A percentile compares a stretch with the other conserved stretches of the same genome.
These are phyloP conservation scores for Baronia brevicornis DNA, from an alignment of 2,888 invertebrate species.

Conservation along the genomic window DNA sequence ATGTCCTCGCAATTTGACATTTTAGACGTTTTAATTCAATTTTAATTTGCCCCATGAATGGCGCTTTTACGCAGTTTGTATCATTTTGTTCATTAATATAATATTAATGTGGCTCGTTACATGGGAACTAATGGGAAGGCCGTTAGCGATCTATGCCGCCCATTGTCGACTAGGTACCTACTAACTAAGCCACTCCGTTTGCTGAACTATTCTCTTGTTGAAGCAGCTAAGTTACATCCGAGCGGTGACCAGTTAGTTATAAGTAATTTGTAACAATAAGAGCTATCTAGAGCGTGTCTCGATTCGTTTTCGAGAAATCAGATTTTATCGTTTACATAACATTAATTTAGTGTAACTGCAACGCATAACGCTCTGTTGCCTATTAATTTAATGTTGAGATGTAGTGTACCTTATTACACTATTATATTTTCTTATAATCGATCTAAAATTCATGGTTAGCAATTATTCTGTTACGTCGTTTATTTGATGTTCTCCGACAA, in stretches of 20 bases:
- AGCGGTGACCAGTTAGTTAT: constrained; percentile 24
- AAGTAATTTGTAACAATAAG: constrained; percentile 43
- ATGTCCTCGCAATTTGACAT: constrained; percentile 67
- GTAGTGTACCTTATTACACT: too few species aligned
- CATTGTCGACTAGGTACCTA: constrained; percentile 19
- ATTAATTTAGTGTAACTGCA: too few species aligned
- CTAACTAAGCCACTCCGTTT: constrained; percentile 1
- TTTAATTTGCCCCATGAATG: constrained; percentile 69
- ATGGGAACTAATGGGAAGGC: constrained; percentile 46
- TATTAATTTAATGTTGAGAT: too few species aligned
- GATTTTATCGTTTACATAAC: constrained; percentile 15
- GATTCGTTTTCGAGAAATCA: constrained; percentile 18
- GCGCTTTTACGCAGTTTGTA: constrained; percentile 68
- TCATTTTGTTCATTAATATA: constrained; percentile 68
- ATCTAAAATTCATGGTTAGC: too few species aligned
- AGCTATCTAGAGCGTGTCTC: constrained; percentile 46
- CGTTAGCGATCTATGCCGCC: constrained; percentile 32
- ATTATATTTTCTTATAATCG: too few species aligned
- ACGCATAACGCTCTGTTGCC: too few species aligned
- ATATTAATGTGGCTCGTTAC: constrained; percentile 59
- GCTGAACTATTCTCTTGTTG: constrained; percentile 5
- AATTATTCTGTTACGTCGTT: too few species aligned
- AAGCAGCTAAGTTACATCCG: constrained; percentile 10
- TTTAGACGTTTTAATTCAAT: constrained; percentile 68
- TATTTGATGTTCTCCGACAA: too few species aligned